These are phyloP conservation scores for Leptinotarsa haldemani DNA, from an alignment of 2,888 invertebrate species.

Conservation along the genomic window DNA sequence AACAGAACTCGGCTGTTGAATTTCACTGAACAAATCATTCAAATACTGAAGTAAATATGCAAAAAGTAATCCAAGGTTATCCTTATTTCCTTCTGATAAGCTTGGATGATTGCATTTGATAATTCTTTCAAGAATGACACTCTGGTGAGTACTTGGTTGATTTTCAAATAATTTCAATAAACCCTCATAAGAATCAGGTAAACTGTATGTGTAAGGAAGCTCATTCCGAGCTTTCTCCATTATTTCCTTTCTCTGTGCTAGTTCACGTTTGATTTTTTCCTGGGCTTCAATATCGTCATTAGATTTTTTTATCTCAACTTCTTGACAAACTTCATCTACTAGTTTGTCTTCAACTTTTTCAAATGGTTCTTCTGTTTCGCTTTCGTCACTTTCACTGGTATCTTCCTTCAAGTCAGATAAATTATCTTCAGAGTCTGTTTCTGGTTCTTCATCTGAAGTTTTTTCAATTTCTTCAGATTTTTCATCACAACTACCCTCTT, in stretches of 20 bases:
- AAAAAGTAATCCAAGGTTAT: slow-evolving; percentile 79
- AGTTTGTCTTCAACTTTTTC: background rate
- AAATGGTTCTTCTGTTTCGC: slow-evolving; percentile 46
- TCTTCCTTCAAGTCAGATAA: slow-evolving; percentile 68
- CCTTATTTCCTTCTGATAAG: slow-evolving; percentile 81
- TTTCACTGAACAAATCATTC: slow-evolving; percentile 73
- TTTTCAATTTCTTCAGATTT: slow-evolving; percentile 51
- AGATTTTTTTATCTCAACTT: slow-evolving; percentile 51
- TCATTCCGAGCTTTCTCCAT: slow-evolving; percentile 71
- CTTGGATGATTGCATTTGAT: slow-evolving; percentile 91
- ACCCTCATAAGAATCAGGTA: slow-evolving; percentile 74
- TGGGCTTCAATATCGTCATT: slow-evolving; percentile 49
- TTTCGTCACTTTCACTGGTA: slow-evolving; percentile 60
- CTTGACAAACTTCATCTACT: slow-evolving; percentile 6
- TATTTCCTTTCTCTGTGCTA: slow-evolving; percentile 64
- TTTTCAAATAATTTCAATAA: slow-evolving; percentile 68
- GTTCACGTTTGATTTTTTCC: slow-evolving; percentile 45
- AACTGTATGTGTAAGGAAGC: slow-evolving; percentile 71
- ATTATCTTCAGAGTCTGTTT: slow-evolving; percentile 61
- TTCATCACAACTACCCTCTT: slow-evolving; percentile 57
- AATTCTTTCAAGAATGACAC: slow-evolving; percentile 80
- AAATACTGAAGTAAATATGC: slow-evolving; percentile 82
- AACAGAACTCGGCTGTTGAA: slow-evolving; percentile 61
- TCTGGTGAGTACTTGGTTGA: slow-evolving; percentile 74
- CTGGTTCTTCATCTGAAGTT: slow-evolving; percentile 49